Evolutionary conservation across 2,888 invertebrate species (phyloP), one percentile per base, ranked within the genome.

Genomic region (Taphrorychus bicolor): DNA sequence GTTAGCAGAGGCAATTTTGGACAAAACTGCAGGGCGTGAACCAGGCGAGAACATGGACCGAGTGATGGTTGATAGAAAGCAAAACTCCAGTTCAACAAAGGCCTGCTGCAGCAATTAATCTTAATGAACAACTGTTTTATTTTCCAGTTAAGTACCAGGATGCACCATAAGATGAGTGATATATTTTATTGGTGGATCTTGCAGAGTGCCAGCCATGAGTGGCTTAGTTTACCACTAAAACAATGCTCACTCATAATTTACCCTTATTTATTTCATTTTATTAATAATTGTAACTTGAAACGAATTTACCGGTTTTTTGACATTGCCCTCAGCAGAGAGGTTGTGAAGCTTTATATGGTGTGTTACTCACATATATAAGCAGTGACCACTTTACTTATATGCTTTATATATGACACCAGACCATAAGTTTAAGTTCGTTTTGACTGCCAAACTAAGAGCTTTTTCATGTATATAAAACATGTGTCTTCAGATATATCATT

Each of bases 1-100:
- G 85, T 97, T 81, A 94, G 97, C 59, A 94, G 95, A 86, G 94
- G 96, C 78, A 95, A 98, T 83, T 57, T 59, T 76, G 86, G 94
- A 95, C 84, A 97, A 97, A 86, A 91, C 93, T 71, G 88, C 93
- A 65, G 90, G 91, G 14, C 88, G 90, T 69, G 93, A 94, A 82
- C 90, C 90, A 73, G 89, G 90, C 40, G 93, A 94, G 82, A 89
- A 89, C 74, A 85, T 87, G 5, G 90, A 89, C 76, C 85, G 88
- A 73, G 88, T 90, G 49, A 87, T 87, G 71, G 90, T 94, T 24
- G 92, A 93, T 85, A 88, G 91, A 80, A 87, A 91, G 76, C 88
- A 87, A 68, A 85, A 85, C 70, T 85, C 87, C 71, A 87, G 85
- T 80, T 85, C 87, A 71, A 87, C 88, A 72, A 87, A 87, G 75